Base-by-base conservation (phyloP, 2,113 vertebrate species). In the Stercorarius parasiticus region DNA sequence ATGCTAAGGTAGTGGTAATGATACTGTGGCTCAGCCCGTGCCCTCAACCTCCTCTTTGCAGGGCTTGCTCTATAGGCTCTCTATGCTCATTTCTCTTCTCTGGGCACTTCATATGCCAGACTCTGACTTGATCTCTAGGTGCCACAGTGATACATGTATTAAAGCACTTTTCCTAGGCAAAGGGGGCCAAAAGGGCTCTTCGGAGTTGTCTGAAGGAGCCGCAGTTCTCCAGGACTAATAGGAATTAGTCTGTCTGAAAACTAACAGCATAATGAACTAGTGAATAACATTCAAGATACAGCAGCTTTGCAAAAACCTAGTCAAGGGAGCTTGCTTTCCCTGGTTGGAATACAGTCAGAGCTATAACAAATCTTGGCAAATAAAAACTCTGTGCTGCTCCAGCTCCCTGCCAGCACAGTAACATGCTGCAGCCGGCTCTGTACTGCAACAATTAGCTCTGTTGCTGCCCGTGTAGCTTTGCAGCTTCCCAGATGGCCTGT, bases 381-480 rank as follows among this genome's bases (percentile, higher is more conserved):
- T 45, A 15, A 0, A 16, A 83, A 42, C 29, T 49, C 52, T 65
- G 25, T 13, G 21, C 32, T 26, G 84, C 34, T 80, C 21, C 25
- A 18, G 45, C n/a, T 90, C 34, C 43, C 50, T 56, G 45, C 72
- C 81, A 93, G 87, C 27, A 13, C 5, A 47, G 70, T 42, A 52
- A 40, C 5, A 2, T n/a, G 27, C 71, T 52, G 82, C 62, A 88
- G 40, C 59, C 1, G 21, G 29, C 29, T 72, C 43, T 40, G 47
- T 22, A 20, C 9, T 19, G 50, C 38, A 55, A 10, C 32, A 29
- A 12, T 10, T 34, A 43, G 38, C 56, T 49, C 15, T 58, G 45
- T 26, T 47, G 49, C 53, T 83, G n/a, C 29, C 32, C 0, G 0
- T 25, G 53, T 21, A 26, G 15, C 5, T 72, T 78, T 66, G 14